phyloP scores from a whole-genome alignment of 2,797 vertebrate genomes.

The Parauchenoglanis punctatus region DNA sequence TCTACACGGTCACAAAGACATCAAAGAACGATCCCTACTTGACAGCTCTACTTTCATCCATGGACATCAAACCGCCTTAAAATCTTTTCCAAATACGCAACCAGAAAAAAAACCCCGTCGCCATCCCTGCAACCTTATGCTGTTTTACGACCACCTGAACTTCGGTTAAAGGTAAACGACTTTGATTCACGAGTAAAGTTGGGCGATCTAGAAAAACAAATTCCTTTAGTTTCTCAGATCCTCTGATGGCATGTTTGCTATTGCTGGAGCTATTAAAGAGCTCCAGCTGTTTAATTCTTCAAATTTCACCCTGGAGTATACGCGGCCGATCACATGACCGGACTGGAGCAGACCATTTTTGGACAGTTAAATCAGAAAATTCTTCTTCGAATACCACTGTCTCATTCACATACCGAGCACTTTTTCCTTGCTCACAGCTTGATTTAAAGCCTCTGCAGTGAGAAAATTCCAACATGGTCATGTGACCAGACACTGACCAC shows the following conservation, averaged over 20 bases:
- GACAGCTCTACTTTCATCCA: not conserved
- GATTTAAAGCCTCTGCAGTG: not conserved
- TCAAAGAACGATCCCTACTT: not conserved
- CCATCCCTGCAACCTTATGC: not conserved
- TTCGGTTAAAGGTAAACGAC: not conserved
- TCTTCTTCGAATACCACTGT: not conserved
- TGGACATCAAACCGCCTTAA: not conserved
- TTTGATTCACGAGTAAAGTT: not conserved
- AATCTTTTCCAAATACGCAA: not conserved
- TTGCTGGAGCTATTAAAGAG: not conserved
- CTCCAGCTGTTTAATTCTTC: slow-evolving; percentile 10
- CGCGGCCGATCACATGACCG: not conserved
- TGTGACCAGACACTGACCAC: not conserved
- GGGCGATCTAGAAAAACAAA: not conserved
- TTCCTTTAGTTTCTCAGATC: not conserved
- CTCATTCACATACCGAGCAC: not conserved
- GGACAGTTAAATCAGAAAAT: not conserved
- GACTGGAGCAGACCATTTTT: not conserved
- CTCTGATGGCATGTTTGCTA: not conserved
- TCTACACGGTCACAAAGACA: not conserved
- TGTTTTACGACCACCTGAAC: not conserved
- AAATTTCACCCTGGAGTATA: not conserved
- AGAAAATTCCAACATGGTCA: not conserved
- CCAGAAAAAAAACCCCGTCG: not conserved
- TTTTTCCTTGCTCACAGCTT: not conserved